Percentiles rank a stretch among this genome's conserved stretches.
These are phyloP conservation scores for Anisognathus igniventris DNA, from an alignment of 2,797 vertebrate genomes.

Conservation along the genomic window DNA sequence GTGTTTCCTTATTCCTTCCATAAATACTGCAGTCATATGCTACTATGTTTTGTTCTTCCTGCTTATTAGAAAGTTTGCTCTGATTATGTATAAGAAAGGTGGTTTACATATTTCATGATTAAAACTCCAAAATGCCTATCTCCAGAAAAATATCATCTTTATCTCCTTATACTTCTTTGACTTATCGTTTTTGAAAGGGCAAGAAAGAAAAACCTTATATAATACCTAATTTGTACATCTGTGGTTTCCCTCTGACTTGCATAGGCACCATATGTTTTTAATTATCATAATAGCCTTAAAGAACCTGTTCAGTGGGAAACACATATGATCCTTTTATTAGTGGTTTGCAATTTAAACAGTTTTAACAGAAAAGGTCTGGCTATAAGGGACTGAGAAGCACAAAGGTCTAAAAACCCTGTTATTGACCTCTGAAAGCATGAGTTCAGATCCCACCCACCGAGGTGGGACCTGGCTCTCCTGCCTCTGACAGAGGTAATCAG, in stretches of 20 bases:
- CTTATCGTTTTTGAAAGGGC: slow-evolving; percentile 70
- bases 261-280: slow-evolving; percentile 91
- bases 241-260: slow-evolving; percentile 79
- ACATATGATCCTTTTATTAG: slow-evolving; percentile 81
- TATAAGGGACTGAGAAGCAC: slow-evolving; percentile 62
- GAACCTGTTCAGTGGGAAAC: slow-evolving; percentile 84
- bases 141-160: slow-evolving; percentile 47
- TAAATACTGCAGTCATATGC: slow-evolving; percentile 56
- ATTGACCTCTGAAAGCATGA: slow-evolving; percentile 72
- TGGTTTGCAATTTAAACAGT: slow-evolving; percentile 80
- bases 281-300: slow-evolving; percentile 90
- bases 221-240: slow-evolving; percentile 90
- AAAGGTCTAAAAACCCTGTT: slow-evolving; percentile 71
- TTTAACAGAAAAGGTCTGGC: slow-evolving; percentile 76
- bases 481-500: slow-evolving; percentile 82
- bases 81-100: slow-evolving; percentile 46
- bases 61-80: slow-evolving; percentile 43
- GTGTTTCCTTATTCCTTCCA: slow-evolving; percentile 54
- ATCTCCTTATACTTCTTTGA: slow-evolving; percentile 60
- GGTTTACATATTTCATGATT: slow-evolving; percentile 66
- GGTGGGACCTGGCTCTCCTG: slow-evolving; percentile 64
- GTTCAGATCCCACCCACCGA: slow-evolving; percentile 77
- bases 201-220: slow-evolving; percentile 78
- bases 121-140: slow-evolving; percentile 59
- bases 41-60: neutral